Percentiles rank a stretch among this genome's conserved stretches.
phyloP scores from a whole-genome alignment of 2,888 invertebrate genomes.

The Anarsia innoxiella region DNA sequence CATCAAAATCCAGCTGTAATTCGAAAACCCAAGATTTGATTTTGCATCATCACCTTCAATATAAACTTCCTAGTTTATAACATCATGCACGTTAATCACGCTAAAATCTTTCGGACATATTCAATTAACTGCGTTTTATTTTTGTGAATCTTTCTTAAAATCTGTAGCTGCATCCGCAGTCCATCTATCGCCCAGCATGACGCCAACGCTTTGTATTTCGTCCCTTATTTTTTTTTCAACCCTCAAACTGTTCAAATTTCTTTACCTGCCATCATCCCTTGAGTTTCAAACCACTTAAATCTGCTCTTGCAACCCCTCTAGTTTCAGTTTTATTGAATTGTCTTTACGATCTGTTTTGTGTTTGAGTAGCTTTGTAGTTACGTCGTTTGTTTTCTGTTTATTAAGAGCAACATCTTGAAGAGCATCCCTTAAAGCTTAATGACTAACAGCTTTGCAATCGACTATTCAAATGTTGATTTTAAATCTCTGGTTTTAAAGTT shows the following conservation, averaged over 20 bases:
- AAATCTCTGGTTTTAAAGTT: constrained; percentile 24
- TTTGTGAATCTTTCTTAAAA: constrained; percentile 57
- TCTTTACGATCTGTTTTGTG: constrained; percentile 21
- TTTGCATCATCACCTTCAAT: no score
- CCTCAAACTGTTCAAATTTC: constrained; percentile 71
- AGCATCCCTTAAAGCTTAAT: constrained; percentile 63
- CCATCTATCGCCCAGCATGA: constrained; percentile 68
- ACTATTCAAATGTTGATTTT: constrained; percentile 34
- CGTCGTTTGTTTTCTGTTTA: constrained; percentile 23
- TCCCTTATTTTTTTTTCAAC: constrained; percentile 71
- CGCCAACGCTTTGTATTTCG: constrained; percentile 69
- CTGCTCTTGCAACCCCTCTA: constrained; percentile 12
- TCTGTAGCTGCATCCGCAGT: constrained; percentile 68
- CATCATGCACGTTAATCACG: constrained; percentile 23
- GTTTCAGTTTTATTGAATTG: constrained; percentile 24
- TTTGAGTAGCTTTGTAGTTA: constrained; percentile 21
- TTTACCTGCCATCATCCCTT: constrained; percentile 59
- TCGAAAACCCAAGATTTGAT: no score
- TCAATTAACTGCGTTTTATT: constrained; percentile 56
- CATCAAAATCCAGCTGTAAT: no score
- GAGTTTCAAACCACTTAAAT: constrained; percentile 20
- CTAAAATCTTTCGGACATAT: constrained; percentile 45
- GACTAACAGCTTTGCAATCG: constrained; percentile 47
- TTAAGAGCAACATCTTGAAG: constrained; percentile 66
- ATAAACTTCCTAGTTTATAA: constrained; percentile 12